Evolutionary conservation across 2,797 vertebrate species (phyloP).

Genomic region (Acanthurus tractus): DNA sequence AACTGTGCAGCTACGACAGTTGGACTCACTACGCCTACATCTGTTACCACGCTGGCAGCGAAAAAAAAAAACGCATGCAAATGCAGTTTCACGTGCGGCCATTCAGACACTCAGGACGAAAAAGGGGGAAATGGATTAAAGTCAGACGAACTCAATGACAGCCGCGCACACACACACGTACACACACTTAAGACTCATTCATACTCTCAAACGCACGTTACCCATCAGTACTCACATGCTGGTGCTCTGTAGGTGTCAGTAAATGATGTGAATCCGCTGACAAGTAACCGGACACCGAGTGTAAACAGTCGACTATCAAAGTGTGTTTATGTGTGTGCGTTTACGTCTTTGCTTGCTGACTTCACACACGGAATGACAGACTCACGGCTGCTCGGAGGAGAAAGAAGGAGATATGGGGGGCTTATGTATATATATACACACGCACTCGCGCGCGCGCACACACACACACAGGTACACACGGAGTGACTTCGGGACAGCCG

Average conservation of each 20-base stretch:
- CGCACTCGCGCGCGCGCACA: background rate
- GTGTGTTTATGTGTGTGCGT: constrained; percentile 42
- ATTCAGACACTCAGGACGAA: background rate
- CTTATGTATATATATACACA: constrained; percentile 37
- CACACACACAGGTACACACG: constrained; percentile 20
- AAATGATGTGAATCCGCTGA: constrained; percentile 60
- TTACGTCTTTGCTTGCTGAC: constrained; percentile 44
- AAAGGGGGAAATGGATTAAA: background rate
- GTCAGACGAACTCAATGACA: constrained; percentile 32
- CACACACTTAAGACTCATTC: background rate
- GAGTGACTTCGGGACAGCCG: constrained; percentile 62
- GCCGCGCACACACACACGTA: background rate
- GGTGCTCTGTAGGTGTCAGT: constrained; percentile 47
- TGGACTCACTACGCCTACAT: background rate
- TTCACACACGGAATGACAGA: constrained; percentile 24
- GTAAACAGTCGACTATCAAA: constrained; percentile 61
- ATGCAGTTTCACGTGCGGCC: background rate
- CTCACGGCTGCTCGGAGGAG: constrained; percentile 33
- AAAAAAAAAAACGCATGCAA: constrained; percentile 1
- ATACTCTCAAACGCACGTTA: background rate
- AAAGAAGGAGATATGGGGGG: constrained; percentile 40
- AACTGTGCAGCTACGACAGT: constrained; percentile 20
- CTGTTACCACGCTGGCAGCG: constrained; percentile 28
- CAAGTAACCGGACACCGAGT: constrained; percentile 72
- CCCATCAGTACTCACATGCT: constrained; percentile 78